phyloP scores from a whole-genome alignment of 1,140 invertebrate species.

The Drosophila pseudoananassae region DNA sequence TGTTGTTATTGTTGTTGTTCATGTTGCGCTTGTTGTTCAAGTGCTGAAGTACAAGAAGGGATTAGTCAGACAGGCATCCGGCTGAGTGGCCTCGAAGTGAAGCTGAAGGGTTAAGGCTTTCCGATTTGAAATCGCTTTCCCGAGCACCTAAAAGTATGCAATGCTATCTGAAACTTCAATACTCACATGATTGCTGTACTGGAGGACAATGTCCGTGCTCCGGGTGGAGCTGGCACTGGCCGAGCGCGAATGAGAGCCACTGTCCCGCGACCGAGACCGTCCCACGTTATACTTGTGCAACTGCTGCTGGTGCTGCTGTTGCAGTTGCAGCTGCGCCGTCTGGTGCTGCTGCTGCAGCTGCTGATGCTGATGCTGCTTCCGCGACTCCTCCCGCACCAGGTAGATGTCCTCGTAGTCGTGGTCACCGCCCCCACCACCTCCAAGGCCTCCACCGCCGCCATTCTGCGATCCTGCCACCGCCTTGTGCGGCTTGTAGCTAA shows the following conservation, averaged over 20 bases:
- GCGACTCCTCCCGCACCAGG: slow-evolving; percentile 86
- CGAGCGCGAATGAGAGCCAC: slow-evolving; percentile 88
- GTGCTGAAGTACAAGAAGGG: slow-evolving; percentile 36
- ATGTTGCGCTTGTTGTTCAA: slow-evolving; percentile 77
- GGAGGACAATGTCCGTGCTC: slow-evolving; percentile 82
- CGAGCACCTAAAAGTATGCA: neutral
- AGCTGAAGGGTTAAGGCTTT: no score
- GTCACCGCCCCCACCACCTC: slow-evolving; percentile 77
- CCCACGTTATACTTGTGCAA: slow-evolving; percentile 74
- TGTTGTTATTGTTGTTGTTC: slow-evolving; percentile 40
- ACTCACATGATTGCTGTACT: slow-evolving; percentile 82
- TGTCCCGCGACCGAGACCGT: slow-evolving; percentile 86
- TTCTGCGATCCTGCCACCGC: slow-evolving; percentile 30
- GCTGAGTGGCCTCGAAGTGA: no score
- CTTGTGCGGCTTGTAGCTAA: slow-evolving; percentile 51
- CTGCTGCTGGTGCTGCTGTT: slow-evolving; percentile 49
- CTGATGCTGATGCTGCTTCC: slow-evolving; percentile 74
- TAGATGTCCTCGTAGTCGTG: slow-evolving; percentile 92
- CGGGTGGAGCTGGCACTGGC: slow-evolving; percentile 86
- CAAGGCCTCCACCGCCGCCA: slow-evolving; percentile 20
- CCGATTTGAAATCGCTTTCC: neutral
- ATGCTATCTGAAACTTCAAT: neutral
- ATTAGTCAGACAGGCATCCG: no score
- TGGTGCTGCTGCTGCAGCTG: slow-evolving; percentile 35
- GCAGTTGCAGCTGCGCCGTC: slow-evolving; percentile 27